Percentiles rank a stretch among this genome's conserved stretches.
phyloP scores from a whole-genome alignment of 1,140 invertebrate genomes.

The Rhyzopertha dominica region DNA sequence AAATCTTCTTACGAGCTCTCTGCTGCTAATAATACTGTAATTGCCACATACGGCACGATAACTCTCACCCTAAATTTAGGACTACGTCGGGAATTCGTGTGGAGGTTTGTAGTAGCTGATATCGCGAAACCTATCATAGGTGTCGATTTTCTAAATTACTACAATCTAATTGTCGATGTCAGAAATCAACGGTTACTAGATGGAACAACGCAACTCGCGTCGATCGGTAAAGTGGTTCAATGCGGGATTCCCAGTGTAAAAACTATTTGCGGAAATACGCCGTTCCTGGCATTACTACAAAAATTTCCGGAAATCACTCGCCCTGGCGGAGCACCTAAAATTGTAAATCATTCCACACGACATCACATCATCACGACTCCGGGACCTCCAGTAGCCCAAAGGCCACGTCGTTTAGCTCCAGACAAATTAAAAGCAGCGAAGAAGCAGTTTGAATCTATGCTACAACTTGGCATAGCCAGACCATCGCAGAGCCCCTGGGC shows the following conservation, averaged over 20 bases:
- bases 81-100: background rate
- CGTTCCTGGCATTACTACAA: too few relatives aligned
- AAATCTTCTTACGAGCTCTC: background rate
- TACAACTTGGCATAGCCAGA: conserved; percentile 25
- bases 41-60: background rate
- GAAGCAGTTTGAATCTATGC: conserved; percentile 31
- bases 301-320: too few relatives aligned
- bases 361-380: conserved; percentile 26
- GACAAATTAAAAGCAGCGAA: conserved; percentile 29
- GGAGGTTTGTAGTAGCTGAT: background rate
- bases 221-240: too few relatives aligned
- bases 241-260: too few relatives aligned
- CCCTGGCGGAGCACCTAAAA: too few relatives aligned
- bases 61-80: conserved; percentile 1
- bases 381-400: conserved; percentile 32
- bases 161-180: too few relatives aligned
- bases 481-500: conserved; percentile 42
- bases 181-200: too few relatives aligned
- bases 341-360: conserved; percentile 8
- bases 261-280: too few relatives aligned
- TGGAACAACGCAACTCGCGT: too few relatives aligned
- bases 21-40: background rate
- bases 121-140: background rate
- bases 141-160: too few relatives aligned
- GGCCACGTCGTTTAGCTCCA: conserved; percentile 34